These are phyloP conservation scores for Phalangium opilio DNA, from an alignment of 2,888 invertebrate species.

Conservation along the genomic window DNA sequence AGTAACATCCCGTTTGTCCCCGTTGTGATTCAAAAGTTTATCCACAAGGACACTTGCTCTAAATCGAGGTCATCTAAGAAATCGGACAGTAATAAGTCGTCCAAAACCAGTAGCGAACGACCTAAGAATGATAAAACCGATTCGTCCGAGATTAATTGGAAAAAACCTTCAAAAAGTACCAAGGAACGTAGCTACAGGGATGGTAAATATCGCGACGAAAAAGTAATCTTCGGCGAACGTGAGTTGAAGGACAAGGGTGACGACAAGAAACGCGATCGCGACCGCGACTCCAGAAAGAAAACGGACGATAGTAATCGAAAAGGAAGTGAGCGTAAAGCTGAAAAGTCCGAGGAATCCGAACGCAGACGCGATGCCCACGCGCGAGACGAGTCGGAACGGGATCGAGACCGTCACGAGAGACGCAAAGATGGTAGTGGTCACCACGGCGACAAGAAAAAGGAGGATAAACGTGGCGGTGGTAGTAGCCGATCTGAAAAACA, in stretches of 20 bases:
- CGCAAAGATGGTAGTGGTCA: slow-evolving; percentile 7
- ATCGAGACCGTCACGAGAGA: slow-evolving; percentile 4
- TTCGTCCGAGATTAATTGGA: slow-evolving; percentile 41
- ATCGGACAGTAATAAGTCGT: no score
- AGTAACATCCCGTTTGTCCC: no score
- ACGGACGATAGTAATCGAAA: slow-evolving; percentile 23
- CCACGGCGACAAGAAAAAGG: slow-evolving; percentile 10
- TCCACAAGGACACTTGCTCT: no score
- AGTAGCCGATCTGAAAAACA: slow-evolving; percentile 1
- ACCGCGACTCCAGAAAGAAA: slow-evolving; percentile 1
- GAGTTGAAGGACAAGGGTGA: slow-evolving; percentile 16
- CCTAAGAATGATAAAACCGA: not conserved
- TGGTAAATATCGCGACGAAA: slow-evolving; percentile 31
- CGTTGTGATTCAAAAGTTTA: no score
- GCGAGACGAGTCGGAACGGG: slow-evolving; percentile 2
- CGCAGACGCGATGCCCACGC: slow-evolving; percentile 10
- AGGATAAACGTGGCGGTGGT: slow-evolving; percentile 9
- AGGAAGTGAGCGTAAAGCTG: slow-evolving; percentile 13
- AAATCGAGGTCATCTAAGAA: no score
- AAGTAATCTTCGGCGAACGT: slow-evolving; percentile 30
- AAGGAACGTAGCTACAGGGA: slow-evolving; percentile 59
- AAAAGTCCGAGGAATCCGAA: slow-evolving; percentile 16
- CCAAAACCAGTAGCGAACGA: no score
- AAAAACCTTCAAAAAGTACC: slow-evolving; percentile 58
- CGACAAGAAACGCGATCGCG: slow-evolving; percentile 11